A percentile compares a stretch with the other conserved stretches of the same genome.
These are phyloP conservation scores for Macroteleia sp. DNA, from an alignment of 2,888 invertebrate species.

Conservation along the genomic window DNA sequence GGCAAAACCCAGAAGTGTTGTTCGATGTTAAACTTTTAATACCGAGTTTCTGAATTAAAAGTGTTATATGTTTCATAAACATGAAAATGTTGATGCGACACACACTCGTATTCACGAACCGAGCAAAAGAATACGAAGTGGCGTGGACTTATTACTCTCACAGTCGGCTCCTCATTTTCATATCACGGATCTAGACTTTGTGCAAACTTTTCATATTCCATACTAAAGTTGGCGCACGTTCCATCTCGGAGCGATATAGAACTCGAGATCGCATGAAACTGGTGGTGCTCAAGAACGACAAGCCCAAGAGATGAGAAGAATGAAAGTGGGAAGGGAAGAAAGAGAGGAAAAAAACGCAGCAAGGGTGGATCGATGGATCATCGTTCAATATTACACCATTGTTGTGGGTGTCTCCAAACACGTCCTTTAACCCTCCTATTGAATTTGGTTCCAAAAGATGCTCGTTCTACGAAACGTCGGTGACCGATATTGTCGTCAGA, in stretches of 20 bases:
- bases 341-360: slow-evolving; percentile 31
- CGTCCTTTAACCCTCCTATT: slow-evolving; percentile 46
- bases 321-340: slow-evolving; percentile 38
- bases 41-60: slow-evolving; percentile 15
- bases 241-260: slow-evolving; percentile 55
- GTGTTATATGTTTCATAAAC: slow-evolving; percentile 28
- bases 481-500: slow-evolving; percentile 63
- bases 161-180: slow-evolving; percentile 60
- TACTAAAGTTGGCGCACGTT: slow-evolving; percentile 62
- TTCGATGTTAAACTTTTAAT: slow-evolving; percentile 32
- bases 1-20: slow-evolving; percentile 5
- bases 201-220: slow-evolving; percentile 66
- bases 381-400: slow-evolving; percentile 58
- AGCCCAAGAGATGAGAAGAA: slow-evolving; percentile 50
- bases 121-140: slow-evolving; percentile 63
- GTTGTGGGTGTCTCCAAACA: slow-evolving; percentile 43
- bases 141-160: slow-evolving; percentile 66
- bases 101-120: slow-evolving; percentile 18
- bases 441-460: no score
- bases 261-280: slow-evolving; percentile 57
- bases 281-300: slow-evolving; percentile 60
- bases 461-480: no score
- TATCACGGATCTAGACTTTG: slow-evolving; percentile 65
- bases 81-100: slow-evolving; percentile 52
- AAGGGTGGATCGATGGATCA: slow-evolving; percentile 56